Evolutionary conservation across 2,113 vertebrate genomes (phyloP), one percentile per base, ranked within the genome.

Genomic region (Cottus gobio): DNA sequence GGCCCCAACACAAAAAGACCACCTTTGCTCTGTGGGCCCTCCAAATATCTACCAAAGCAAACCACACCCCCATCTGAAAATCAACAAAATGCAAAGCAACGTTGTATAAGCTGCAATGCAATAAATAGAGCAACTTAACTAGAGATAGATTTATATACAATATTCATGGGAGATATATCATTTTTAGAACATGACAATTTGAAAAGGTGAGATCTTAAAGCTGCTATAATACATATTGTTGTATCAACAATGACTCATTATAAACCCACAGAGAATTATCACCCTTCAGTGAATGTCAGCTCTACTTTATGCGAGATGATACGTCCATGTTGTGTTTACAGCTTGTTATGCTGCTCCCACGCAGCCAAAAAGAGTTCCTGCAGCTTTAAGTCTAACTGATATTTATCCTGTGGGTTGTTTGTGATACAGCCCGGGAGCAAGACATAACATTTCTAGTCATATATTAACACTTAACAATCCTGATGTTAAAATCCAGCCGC

Each of bases 11-110:
- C 65, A 82, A 75, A 83, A 82, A 80, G 68, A 82, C 71, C 84
- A 87, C 77, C 76, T 91, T 91, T 88, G 62, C 86, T 88, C 85
- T 72, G 83, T 75, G 50, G 81, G 78, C 70, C 37, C 31, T 79
- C 63, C 69, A 83, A 83, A 82, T 11, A 80, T 54, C 66, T 31
- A 26, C 57, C 48, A 13, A 73, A 81, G 22, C 44, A 54, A 67
- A 82, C 57, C 48, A 30, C 34, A 77, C 30, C 2, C 4, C 48
- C n/a, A 62, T 63, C 28, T 24, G 34, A 72, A 2, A 64, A 34
- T 31, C 15, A 58, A 73, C 9, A 54, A 39, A 36, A 5, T 44
- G n/a, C 57, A n/a, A 46, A 36, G 26, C 50, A 74, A 26, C n/a
- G 37, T 26, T 28, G 15, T 30, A 1, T 12, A 24, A 28, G 13